These are phyloP conservation scores for Temnopleurus reevesii DNA, from an alignment of 53 echinoderm and acorn worm species.

Conservation along the genomic window DNA sequence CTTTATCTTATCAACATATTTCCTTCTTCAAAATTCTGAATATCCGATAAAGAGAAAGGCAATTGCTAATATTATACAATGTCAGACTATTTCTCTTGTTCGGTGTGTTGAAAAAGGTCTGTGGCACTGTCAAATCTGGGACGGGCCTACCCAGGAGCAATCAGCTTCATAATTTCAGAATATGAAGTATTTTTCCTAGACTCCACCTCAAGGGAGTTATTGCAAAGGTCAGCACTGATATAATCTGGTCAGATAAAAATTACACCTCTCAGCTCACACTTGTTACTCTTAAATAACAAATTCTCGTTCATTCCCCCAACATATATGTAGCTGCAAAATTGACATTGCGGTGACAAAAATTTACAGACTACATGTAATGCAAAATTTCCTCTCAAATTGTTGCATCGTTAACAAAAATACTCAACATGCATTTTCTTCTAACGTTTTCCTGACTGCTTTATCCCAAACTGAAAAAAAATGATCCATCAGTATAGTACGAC, in stretches of 20 bases:
- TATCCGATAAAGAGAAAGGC: too few species aligned
- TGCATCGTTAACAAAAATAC: background rate
- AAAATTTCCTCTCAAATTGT: constrained; percentile 9
- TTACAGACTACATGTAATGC: background rate
- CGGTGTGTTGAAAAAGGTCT: too few species aligned
- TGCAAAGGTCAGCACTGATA: constrained; percentile 5
- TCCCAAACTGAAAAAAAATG: too few species aligned
- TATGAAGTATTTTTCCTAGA: background rate
- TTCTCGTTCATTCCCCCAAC: background rate
- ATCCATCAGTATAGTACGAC: too few species aligned
- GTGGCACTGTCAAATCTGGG: background rate
- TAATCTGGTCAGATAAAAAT: constrained; percentile 34
- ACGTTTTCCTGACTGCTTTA: too few species aligned
- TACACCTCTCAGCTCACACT: constrained; percentile 30
- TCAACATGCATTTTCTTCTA: background rate
- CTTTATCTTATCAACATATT: too few species aligned
- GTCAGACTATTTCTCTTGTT: too few species aligned
- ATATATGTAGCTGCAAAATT: background rate
- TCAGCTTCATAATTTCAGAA: background rate
- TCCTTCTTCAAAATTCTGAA: too few species aligned
- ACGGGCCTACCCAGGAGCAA: background rate
- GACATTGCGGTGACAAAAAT: background rate
- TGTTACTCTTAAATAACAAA: constrained; percentile 37
- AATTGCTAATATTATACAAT: too few species aligned
- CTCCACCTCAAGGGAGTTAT: background rate